These are phyloP conservation scores for Morinoia aosen DNA, from an alignment of 2,888 invertebrate species.

Conservation along the genomic window DNA sequence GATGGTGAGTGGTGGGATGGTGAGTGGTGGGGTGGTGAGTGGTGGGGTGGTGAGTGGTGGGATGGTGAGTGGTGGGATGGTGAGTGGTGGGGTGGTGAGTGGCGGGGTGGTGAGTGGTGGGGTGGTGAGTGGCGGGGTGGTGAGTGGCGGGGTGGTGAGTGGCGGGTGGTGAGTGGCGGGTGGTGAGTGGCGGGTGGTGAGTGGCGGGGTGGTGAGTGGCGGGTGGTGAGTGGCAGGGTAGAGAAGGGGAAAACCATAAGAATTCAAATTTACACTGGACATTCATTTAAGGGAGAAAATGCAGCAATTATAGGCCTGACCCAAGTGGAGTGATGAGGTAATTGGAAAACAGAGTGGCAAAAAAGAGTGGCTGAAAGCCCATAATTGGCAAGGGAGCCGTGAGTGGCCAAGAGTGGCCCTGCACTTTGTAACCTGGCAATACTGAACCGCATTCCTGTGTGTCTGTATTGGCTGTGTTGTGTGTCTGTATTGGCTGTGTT, in stretches of 20 bases:
- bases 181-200: neutral
- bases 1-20: neutral
- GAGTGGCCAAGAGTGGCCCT: too few relatives aligned
- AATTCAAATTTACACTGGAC: neutral
- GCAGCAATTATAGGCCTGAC: too few relatives aligned
- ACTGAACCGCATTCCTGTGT: too few relatives aligned
- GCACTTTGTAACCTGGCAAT: too few relatives aligned
- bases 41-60: neutral
- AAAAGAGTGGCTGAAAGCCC: too few relatives aligned
- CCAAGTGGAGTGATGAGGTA: too few relatives aligned
- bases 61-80: neutral
- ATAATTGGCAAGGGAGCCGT: too few relatives aligned
- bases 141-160: neutral
- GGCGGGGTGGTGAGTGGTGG: neutral
- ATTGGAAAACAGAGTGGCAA: too few relatives aligned
- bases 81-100: neutral
- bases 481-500: too few relatives aligned
- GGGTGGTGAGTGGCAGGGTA: neutral
- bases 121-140: neutral
- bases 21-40: neutral
- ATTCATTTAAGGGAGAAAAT: too few relatives aligned
- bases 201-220: neutral
- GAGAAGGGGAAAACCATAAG: neutral
- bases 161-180: neutral
- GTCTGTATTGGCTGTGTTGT: too few relatives aligned